Conservation (phyloP, 1,140 invertebrate genomes). For the Pseudobourletiella spinata region DNA sequence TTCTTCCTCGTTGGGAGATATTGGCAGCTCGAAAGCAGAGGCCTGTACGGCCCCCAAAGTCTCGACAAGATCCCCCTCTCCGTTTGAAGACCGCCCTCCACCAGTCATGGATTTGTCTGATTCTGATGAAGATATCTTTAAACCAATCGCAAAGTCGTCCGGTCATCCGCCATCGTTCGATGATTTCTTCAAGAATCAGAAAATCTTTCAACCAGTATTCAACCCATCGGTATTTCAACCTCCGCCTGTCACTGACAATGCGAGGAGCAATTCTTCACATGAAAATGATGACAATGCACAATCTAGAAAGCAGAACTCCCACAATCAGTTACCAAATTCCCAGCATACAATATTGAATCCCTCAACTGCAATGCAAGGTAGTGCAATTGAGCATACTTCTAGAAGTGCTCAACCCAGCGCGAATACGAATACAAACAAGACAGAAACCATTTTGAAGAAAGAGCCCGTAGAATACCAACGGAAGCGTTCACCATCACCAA, state of each 20-base stretch:
- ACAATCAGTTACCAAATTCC: neutral
- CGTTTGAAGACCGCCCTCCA: neutral
- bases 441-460: no score
- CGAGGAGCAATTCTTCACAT: neutral
- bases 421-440: no score
- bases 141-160: no score
- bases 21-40: no score
- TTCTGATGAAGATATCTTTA: constrained; percentile 3
- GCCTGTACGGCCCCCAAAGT: no score
- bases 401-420: no score
- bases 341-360: no score
- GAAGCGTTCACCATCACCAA: neutral
- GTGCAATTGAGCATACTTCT: no score
- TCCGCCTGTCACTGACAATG: neutral
- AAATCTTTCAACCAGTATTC: neutral
- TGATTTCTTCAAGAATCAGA: no score
- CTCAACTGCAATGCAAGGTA: no score
- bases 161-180: neutral
- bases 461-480: no score
- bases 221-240: neutral
- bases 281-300: neutral
- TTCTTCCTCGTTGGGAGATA: no score
- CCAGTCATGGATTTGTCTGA: neutral
- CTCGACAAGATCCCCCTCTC: neutral
- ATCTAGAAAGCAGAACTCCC: neutral